phyloP scores from a whole-genome alignment of 2,888 invertebrate species.

The Melanostoma mellinum region DNA sequence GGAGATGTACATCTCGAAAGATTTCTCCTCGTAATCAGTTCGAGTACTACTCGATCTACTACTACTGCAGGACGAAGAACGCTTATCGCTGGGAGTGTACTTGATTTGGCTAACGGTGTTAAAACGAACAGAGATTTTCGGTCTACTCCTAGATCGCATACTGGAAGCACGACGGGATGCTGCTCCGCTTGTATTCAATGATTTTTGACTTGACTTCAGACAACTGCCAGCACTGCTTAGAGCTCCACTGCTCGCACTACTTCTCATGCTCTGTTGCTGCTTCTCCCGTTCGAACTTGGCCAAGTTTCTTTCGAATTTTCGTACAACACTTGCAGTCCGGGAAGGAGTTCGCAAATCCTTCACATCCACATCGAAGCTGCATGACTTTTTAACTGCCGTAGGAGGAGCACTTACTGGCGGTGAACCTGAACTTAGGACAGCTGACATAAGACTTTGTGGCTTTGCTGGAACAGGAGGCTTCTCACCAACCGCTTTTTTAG shows the following conservation, averaged over 20 bases:
- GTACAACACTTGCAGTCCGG: slow-evolving; percentile 80
- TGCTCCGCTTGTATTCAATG: slow-evolving; percentile 81
- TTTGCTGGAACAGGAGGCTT: slow-evolving; percentile 80
- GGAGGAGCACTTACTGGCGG: slow-evolving; percentile 19
- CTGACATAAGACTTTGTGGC: slow-evolving; percentile 78
- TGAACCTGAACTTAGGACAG: slow-evolving; percentile 75
- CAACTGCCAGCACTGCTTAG: slow-evolving; percentile 78
- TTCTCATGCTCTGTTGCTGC: slow-evolving; percentile 81
- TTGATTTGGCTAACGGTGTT: slow-evolving; percentile 81
- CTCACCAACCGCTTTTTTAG: slow-evolving; percentile 76
- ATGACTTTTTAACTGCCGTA: slow-evolving; percentile 76
- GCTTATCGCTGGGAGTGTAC: slow-evolving; percentile 79
- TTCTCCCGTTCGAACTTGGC: slow-evolving; percentile 86
- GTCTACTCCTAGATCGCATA: slow-evolving; percentile 83
- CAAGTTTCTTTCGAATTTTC: slow-evolving; percentile 83
- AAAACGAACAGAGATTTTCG: slow-evolving; percentile 81
- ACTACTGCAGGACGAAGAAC: slow-evolving; percentile 72
- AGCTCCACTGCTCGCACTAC: slow-evolving; percentile 80
- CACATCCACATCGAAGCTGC: slow-evolving; percentile 78
- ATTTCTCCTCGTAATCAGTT: slow-evolving; percentile 79
- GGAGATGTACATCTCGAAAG: slow-evolving; percentile 85
- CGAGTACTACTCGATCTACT: slow-evolving; percentile 69
- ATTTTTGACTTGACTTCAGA: slow-evolving; percentile 80
- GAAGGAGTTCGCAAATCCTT: slow-evolving; percentile 75
- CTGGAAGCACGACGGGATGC: slow-evolving; percentile 87